Evolutionary conservation across 1,140 invertebrate genomes (phyloP).

Genomic region (Colletes gigas): DNA sequence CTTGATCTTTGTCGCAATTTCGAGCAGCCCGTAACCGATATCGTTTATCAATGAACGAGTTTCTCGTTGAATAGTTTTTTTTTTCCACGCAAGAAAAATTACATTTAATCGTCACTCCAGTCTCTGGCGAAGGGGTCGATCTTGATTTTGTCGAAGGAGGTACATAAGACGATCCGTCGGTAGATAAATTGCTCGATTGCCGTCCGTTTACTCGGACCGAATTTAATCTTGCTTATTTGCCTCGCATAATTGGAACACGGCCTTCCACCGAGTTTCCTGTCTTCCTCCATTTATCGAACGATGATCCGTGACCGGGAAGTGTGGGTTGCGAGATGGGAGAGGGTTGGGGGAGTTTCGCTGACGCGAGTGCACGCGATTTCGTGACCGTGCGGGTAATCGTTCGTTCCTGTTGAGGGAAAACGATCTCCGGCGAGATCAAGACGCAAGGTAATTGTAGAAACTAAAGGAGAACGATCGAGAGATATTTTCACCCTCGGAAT

Average conservation of each 20-base stretch:
- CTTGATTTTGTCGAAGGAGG: conserved; percentile 38
- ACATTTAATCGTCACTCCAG: neutral
- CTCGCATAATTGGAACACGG: conserved; percentile 59
- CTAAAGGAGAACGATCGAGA: conserved; percentile 42
- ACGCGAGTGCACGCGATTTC: conserved; percentile 33
- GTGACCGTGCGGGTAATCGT: conserved; percentile 11
- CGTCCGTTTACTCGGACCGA: conserved; percentile 50
- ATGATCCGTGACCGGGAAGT: conserved; percentile 12
- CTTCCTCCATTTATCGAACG: conserved; percentile 43
- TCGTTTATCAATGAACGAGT: neutral
- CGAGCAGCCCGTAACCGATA: too few relatives aligned
- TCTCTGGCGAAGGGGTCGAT: conserved; percentile 37
- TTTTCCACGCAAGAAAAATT: neutral
- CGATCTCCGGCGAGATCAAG: conserved; percentile 5
- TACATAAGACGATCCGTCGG: conserved; percentile 33
- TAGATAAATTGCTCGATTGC: conserved; percentile 57
- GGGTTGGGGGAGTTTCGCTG: neutral
- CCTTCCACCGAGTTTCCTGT: conserved; percentile 6
- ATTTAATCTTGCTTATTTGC: conserved; percentile 62
- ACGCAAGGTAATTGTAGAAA: conserved; percentile 20
- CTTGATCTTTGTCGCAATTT: conserved; percentile 1
- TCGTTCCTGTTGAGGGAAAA: conserved; percentile 21
- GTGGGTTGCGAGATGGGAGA: too few relatives aligned
- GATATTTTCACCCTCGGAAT: conserved; percentile 15
- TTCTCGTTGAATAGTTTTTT: neutral